Conservation (phyloP, 2,888 invertebrate species). For the Drosophila leonis region DNA sequence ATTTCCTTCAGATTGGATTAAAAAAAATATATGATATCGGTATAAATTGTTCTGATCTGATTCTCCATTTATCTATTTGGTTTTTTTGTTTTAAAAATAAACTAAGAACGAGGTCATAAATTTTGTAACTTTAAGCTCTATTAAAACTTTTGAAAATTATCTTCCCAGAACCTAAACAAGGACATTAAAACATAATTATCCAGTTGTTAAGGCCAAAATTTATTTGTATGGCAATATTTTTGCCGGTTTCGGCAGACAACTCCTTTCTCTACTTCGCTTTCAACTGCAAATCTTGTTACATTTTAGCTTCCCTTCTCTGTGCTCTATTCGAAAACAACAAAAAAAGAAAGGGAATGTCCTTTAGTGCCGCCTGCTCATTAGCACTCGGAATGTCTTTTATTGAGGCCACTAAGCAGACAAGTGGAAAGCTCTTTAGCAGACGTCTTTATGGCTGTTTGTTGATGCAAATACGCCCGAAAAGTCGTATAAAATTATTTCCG, state of each 20-base stretch:
- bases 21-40: too few relatives aligned
- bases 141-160: not conserved
- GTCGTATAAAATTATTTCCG: slow-evolving; percentile 76
- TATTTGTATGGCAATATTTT: not conserved
- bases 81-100: not conserved
- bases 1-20: too few relatives aligned
- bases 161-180: not conserved
- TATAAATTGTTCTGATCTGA: too few relatives aligned
- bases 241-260: not conserved
- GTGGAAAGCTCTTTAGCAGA: slow-evolving; percentile 43
- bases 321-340: not conserved
- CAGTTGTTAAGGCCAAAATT: slow-evolving; percentile 1
- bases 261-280: not conserved
- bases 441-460: slow-evolving; percentile 72
- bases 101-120: not conserved
- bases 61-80: not conserved
- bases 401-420: slow-evolving; percentile 46
- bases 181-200: slow-evolving; percentile 4
- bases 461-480: slow-evolving; percentile 67
- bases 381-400: slow-evolving; percentile 57
- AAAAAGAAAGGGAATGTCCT: slow-evolving; percentile 22
- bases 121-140: not conserved
- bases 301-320: not conserved
- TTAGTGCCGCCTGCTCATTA: slow-evolving; percentile 50
- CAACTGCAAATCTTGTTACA: not conserved